A percentile compares a stretch with the other conserved stretches of the same genome.
These are phyloP conservation scores for Girardia tigrina DNA, from an alignment of 2,888 invertebrate species.

Conservation along the genomic window DNA sequence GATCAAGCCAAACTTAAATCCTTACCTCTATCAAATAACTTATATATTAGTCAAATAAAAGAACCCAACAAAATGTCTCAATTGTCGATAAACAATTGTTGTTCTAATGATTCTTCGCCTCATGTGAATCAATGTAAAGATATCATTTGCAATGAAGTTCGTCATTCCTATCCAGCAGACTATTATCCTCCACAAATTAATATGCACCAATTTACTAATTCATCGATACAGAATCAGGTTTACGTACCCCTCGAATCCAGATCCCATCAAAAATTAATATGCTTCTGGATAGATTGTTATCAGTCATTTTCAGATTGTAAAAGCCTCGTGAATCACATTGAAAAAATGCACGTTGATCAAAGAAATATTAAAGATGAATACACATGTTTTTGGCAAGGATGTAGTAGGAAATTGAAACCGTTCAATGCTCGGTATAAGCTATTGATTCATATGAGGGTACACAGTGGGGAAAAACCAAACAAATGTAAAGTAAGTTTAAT, in stretches of 20 bases:
- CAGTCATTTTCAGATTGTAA: slow-evolving; percentile 43
- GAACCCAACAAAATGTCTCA: neutral
- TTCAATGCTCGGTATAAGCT: slow-evolving; percentile 50
- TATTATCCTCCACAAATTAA: slow-evolving; percentile 1
- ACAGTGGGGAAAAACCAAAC: slow-evolving; percentile 50
- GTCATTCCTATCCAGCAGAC: neutral
- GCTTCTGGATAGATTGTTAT: slow-evolving; percentile 17
- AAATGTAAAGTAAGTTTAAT: slow-evolving; percentile 31
- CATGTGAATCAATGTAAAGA: slow-evolving; percentile 19
- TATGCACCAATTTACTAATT: slow-evolving; percentile 7
- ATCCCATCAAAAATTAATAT: neutral
- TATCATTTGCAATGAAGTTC: neutral
- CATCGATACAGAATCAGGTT: neutral
- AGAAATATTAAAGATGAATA: slow-evolving; percentile 47
- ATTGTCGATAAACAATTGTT: neutral
- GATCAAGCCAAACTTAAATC: neutral
- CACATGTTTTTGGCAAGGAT: slow-evolving; percentile 49
- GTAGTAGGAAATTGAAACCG: slow-evolving; percentile 45
- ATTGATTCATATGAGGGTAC: slow-evolving; percentile 50
- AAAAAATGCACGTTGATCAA: slow-evolving; percentile 49
- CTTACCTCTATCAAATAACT: neutral
- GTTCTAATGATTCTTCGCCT: neutral
- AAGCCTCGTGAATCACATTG: slow-evolving; percentile 48
- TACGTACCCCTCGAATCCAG: neutral
- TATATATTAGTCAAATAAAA: neutral